phyloP scores from a whole-genome alignment of 1,140 invertebrate genomes.

The Rhyzopertha dominica region DNA sequence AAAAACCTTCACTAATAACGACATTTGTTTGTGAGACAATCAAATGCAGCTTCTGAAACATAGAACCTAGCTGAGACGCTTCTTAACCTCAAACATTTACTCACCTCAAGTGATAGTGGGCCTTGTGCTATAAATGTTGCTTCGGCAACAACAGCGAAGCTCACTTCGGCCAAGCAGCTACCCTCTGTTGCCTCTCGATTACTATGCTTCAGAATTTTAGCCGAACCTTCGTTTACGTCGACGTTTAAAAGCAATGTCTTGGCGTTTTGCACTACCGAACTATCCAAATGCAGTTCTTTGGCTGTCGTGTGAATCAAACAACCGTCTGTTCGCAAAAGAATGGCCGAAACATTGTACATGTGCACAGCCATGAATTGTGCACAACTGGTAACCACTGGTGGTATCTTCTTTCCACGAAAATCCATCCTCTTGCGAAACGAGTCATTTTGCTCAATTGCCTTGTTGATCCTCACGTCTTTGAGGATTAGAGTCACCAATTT shows the following conservation, averaged over 20 bases:
- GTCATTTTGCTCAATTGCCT: constrained; percentile 58
- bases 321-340: constrained; percentile 61
- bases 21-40: constrained; percentile 64
- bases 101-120: constrained; percentile 71
- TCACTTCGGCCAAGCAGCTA: constrained; percentile 62
- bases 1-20: constrained; percentile 61
- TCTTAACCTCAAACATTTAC: constrained; percentile 4
- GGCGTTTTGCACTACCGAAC: constrained; percentile 66
- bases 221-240: constrained; percentile 54
- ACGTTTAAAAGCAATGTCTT: constrained; percentile 68
- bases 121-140: constrained; percentile 69
- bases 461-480: constrained; percentile 77
- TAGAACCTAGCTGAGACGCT: no score
- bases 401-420: constrained; percentile 69
- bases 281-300: constrained; percentile 71
- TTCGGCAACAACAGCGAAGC: constrained; percentile 68
- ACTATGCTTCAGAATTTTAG: constrained; percentile 49
- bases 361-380: constrained; percentile 86
- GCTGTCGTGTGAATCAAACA: constrained; percentile 73
- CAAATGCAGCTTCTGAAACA: constrained; percentile 64
- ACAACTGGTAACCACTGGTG: constrained; percentile 72
- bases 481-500: constrained; percentile 82
- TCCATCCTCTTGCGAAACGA: constrained; percentile 51
- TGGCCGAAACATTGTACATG: constrained; percentile 73
- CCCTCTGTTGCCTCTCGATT: constrained; percentile 42